These are phyloP conservation scores for Lumbricus terrestris DNA, from an alignment of 2,888 invertebrate species.

Conservation along the genomic window DNA sequence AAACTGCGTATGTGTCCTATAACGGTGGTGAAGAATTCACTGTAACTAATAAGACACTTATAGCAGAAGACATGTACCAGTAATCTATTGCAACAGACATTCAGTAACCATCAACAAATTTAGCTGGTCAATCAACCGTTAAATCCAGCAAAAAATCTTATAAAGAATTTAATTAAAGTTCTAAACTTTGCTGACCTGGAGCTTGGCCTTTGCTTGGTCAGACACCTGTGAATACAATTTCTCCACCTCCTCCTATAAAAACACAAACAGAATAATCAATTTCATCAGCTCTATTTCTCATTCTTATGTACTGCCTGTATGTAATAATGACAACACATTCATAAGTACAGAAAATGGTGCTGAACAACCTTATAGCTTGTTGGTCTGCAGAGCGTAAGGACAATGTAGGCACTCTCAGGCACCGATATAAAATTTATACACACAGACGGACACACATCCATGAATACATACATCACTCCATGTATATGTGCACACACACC, in stretches of 20 bases:
- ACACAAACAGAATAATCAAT: constrained; percentile 18
- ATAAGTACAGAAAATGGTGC: too few species aligned
- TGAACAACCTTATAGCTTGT: too few species aligned
- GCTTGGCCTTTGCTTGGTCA: constrained; percentile 57
- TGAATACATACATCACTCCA: too few species aligned
- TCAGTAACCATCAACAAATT: not conserved
- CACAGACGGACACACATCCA: too few species aligned
- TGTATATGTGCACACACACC: too few species aligned
- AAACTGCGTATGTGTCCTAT: not conserved
- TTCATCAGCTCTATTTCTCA: not conserved
- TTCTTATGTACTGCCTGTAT: too few species aligned
- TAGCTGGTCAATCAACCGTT: too few species aligned
- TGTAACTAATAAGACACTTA: not conserved
- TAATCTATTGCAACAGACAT: not conserved
- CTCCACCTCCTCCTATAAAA: constrained; percentile 53
- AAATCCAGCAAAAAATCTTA: not conserved
- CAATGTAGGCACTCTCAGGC: too few species aligned
- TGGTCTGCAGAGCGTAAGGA: too few species aligned
- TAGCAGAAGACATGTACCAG: too few species aligned
- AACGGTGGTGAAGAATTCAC: not conserved
- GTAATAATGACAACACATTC: too few species aligned
- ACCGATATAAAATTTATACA: too few species aligned
- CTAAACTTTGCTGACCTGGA: constrained; percentile 52
- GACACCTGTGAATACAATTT: constrained; percentile 53
- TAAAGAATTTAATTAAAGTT: not conserved